Evolutionary conservation across 2,888 invertebrate species (phyloP).

Genomic region (Acleris cristana): DNA sequence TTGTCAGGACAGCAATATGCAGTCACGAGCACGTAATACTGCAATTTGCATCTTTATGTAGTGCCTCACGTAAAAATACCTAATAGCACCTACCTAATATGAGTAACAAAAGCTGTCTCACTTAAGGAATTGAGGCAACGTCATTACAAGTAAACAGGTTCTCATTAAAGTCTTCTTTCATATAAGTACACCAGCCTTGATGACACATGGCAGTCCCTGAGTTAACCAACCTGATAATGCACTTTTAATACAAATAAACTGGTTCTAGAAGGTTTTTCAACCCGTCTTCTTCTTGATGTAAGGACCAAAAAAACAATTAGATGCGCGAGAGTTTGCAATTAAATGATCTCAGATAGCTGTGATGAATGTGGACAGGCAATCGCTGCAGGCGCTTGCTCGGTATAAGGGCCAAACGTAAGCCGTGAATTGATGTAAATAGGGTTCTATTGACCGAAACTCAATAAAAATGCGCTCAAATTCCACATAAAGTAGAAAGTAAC

Average conservation of each 20-base stretch:
- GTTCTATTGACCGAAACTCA: not conserved
- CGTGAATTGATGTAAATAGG: not conserved
- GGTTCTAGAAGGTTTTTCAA: constrained; percentile 6
- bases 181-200: too few species aligned
- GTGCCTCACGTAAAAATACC: not conserved
- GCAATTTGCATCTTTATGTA: constrained; percentile 14
- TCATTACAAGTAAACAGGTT: not conserved
- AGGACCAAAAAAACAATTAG: constrained; percentile 18
- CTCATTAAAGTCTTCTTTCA: constrained; percentile 1
- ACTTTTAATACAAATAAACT: constrained; percentile 15
- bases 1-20: constrained; percentile 13
- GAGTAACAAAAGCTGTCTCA: too few species aligned
- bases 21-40: constrained; percentile 23
- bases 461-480: not conserved
- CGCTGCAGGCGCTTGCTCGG: constrained; percentile 18
- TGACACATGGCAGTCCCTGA: not conserved
- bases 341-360: constrained; percentile 35
- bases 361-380: constrained; percentile 28
- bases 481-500: not conserved
- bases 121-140: too few species aligned
- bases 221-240: not conserved
- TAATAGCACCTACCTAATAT: too few species aligned
- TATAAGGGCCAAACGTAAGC: constrained; percentile 1
- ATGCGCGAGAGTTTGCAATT: constrained; percentile 34
- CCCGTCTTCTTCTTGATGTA: not conserved